Evolutionary conservation across 2,797 vertebrate genomes (phyloP), one percentile per base, ranked within the genome.

Genomic region (Sebastes matsubarae): DNA sequence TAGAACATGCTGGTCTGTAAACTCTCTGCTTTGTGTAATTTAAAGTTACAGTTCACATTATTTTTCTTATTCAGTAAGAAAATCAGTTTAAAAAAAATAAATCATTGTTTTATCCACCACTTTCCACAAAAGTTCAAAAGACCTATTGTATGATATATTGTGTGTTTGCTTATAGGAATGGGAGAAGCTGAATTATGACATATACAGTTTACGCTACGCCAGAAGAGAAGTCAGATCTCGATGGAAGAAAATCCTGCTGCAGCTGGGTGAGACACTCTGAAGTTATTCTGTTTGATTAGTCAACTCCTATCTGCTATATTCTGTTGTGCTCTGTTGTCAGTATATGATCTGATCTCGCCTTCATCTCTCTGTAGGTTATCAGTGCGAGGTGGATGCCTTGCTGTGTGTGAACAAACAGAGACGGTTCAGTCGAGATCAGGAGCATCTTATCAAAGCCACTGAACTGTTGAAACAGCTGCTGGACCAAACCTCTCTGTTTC

Each of bases 141-240:
- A 25, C 25, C 6, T 32, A 0, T 27, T 36, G 8, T 25, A 2
- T 73, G 12, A 32, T 34, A 6, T 60, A 10, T 63, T 72, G 18
- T 84, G 34, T 88, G 18, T 87, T 67, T 81, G 52, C 79, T 80
- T 74, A 1, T 77, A 98, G 97, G 97, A 98, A 84, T 99, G 97
- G 97, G 97, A 98, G 83, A 97, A 98, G 92, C 95, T 98, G 87
- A 99, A 98, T 89, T 98, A 97, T 55, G 97, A 99, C 81, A 98
- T 98, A 72, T 95, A 98, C 38, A 93, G 94, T 1, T 84, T 99
- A 75, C 91, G 95, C 60, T 97, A 96, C 60, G 86, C 95, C 59
- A 94, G 94, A 60, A 95, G 96, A 81, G 96, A 98, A 91, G 96
- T 99, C 72, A 94, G 95, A 87, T 91, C 94, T 75, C 94, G 96